These are phyloP conservation scores for Craniophora ligustri DNA, from an alignment of 2,888 invertebrate genomes.

Conservation along the genomic window DNA sequence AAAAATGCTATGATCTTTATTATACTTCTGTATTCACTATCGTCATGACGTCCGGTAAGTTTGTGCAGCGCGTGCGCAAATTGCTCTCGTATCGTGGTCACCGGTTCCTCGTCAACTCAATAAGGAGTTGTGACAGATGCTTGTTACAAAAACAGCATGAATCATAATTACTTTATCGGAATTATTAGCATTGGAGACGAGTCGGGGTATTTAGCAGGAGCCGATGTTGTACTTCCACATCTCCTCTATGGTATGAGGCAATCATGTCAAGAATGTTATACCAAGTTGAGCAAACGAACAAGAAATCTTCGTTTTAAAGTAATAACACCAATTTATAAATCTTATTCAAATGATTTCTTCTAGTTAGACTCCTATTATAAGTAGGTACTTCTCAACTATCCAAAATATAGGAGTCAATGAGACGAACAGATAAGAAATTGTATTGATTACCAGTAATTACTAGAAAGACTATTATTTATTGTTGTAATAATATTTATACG, in stretches of 20 bases:
- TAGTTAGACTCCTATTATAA: no score
- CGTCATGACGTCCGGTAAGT: neutral
- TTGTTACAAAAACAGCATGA: slow-evolving; percentile 29
- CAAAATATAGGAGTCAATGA: no score
- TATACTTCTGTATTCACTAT: slow-evolving; percentile 10
- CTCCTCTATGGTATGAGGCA: neutral
- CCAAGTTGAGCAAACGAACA: no score
- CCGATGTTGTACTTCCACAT: neutral
- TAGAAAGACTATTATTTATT: no score
- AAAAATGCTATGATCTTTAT: neutral
- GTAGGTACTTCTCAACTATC: no score
- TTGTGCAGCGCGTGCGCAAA: slow-evolving; percentile 30
- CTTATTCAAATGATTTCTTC: no score
- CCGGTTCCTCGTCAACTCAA: slow-evolving; percentile 22
- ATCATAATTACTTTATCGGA: slow-evolving; percentile 40
- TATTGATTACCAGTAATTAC: no score
- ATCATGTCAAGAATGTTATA: no score
- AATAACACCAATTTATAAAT: no score
- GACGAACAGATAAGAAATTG: no score
- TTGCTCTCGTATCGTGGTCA: slow-evolving; percentile 30
- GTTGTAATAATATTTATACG: neutral
- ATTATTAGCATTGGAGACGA: slow-evolving; percentile 23
- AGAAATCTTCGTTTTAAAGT: no score
- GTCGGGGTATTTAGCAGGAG: neutral
- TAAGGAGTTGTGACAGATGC: slow-evolving; percentile 37